phyloP scores from a whole-genome alignment of 1,140 invertebrate species.

The Dreissena polymorpha region DNA sequence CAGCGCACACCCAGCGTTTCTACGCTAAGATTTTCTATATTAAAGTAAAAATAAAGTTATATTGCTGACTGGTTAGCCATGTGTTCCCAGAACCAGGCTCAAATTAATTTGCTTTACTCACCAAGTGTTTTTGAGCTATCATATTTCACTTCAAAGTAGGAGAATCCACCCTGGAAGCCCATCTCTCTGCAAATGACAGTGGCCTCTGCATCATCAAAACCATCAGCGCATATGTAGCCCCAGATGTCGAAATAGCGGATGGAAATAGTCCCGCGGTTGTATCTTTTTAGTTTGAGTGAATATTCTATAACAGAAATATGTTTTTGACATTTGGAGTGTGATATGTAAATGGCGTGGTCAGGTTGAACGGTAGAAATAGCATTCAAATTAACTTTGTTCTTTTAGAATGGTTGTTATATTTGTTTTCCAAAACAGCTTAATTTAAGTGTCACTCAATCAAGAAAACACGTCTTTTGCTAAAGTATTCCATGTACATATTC shows the following conservation, averaged over 20 bases:
- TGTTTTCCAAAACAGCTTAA: neutral
- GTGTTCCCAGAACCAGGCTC: no score
- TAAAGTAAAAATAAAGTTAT: no score
- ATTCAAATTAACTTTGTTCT: no score
- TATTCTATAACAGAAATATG: constrained; percentile 27
- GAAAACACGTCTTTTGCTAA: neutral
- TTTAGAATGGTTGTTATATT: no score
- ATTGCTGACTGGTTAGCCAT: no score
- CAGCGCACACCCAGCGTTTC: constrained; percentile 27
- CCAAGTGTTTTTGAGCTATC: no score
- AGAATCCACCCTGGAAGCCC: constrained; percentile 60
- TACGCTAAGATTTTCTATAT: no score
- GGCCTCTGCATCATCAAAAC: constrained; percentile 70
- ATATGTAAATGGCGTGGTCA: no score
- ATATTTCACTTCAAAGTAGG: constrained; percentile 31
- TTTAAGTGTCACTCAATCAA: neutral
- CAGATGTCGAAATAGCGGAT: constrained; percentile 33
- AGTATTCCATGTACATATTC: neutral
- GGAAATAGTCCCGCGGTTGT: constrained; percentile 23
- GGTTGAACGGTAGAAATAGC: no score
- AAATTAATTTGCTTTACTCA: no score
- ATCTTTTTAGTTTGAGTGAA: constrained; percentile 21
- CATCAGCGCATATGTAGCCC: constrained; percentile 69
- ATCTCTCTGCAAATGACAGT: constrained; percentile 70
- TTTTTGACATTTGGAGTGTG: neutral